These are phyloP conservation scores for Pteropus alecto DNA, from an alignment of 2,113 vertebrate genomes.

Conservation along the genomic window DNA sequence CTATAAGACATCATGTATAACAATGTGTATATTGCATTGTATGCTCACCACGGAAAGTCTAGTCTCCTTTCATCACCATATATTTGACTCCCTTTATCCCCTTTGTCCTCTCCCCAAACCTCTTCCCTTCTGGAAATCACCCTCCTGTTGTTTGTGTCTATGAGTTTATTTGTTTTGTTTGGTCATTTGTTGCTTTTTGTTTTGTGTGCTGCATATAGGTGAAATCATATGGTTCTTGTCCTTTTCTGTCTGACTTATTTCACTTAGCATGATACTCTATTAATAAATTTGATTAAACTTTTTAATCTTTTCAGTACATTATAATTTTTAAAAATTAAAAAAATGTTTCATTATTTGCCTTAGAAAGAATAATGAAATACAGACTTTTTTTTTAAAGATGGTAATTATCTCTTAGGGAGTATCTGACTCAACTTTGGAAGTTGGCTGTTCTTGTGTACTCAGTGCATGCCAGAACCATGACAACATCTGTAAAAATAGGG, in stretches of 20 bases:
- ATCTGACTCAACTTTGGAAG: conserved; percentile 5
- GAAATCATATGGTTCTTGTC: background rate
- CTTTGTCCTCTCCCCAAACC: background rate
- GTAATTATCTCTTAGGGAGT: background rate
- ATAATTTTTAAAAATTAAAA: background rate
- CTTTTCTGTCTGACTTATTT: background rate
- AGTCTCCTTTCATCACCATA: background rate
- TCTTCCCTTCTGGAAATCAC: background rate
- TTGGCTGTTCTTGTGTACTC: conserved; percentile 1
- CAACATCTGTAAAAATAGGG: conserved; percentile 1
- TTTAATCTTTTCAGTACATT: background rate
- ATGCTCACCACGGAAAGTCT: background rate
- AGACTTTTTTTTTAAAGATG: background rate
- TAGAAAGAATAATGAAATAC: background rate
- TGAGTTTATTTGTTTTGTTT: background rate
- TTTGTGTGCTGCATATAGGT: background rate
- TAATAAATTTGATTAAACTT: background rate
- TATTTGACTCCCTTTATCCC: background rate
- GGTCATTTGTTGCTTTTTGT: background rate
- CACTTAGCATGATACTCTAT: background rate
- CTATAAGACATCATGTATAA: background rate
- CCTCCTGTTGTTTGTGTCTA: background rate
- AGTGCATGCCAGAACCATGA: conserved; percentile 51
- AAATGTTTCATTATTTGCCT: background rate
- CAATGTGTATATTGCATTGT: background rate